Conservation (phyloP, 2,888 invertebrate genomes). For the Meandrusa payeni region DNA sequence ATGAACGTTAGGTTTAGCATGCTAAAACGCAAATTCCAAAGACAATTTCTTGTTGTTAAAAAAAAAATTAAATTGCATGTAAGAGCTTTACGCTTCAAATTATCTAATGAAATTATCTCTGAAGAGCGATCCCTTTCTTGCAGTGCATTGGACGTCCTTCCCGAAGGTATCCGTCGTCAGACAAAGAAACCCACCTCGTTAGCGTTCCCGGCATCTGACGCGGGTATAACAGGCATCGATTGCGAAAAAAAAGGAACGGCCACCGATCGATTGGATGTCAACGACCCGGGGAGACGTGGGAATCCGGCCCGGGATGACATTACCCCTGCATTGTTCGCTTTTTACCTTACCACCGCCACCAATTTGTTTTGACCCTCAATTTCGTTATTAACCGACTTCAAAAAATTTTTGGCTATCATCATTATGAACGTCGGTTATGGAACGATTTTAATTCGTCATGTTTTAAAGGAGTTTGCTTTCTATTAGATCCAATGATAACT, state of each 20-base stretch:
- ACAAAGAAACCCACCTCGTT: slow-evolving; percentile 47
- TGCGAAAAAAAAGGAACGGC: slow-evolving; percentile 50
- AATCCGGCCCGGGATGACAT: slow-evolving; percentile 56
- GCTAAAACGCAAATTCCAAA: too few species aligned
- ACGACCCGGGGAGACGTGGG: slow-evolving; percentile 67
- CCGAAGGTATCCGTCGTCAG: slow-evolving; percentile 32
- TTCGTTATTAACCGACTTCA: slow-evolving; percentile 13
- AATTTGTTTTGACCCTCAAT: slow-evolving; percentile 25
- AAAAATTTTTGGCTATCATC: too few species aligned
- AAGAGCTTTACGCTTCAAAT: slow-evolving; percentile 1
- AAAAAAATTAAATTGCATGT: neutral
- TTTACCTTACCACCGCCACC: slow-evolving; percentile 38
- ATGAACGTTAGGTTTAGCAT: too few species aligned
- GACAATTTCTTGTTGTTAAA: too few species aligned
- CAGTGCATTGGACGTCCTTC: slow-evolving; percentile 32
- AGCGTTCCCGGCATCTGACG: slow-evolving; percentile 44
- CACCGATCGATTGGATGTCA: slow-evolving; percentile 64
- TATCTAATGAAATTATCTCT: slow-evolving; percentile 18
- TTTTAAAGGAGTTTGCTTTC: too few species aligned
- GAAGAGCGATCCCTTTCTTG: slow-evolving; percentile 21
- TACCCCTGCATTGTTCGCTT: slow-evolving; percentile 47
- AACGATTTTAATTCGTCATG: too few species aligned
- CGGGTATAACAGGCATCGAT: slow-evolving; percentile 53
- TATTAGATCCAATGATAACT: too few species aligned
- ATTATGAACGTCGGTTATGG: too few species aligned